phyloP scores from a whole-genome alignment of 2,888 invertebrate genomes.

The Branchellion lobata region DNA sequence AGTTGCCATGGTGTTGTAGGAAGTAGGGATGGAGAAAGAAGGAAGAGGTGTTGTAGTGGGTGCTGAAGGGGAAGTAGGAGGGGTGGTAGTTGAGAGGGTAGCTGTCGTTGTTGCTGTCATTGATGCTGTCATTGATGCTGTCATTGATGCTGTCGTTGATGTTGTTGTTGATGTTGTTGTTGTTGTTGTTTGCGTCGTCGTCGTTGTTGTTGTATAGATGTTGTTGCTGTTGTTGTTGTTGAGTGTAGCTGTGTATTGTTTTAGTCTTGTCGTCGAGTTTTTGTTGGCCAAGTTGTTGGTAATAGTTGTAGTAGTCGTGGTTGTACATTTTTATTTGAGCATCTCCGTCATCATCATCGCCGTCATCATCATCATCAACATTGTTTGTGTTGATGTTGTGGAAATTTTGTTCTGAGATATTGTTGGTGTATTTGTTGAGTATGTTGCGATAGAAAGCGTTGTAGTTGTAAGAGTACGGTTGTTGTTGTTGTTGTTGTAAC shows the following conservation, averaged over 20 bases:
- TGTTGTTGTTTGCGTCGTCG: not conserved
- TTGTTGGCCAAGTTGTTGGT: not conserved
- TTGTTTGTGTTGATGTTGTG: not conserved
- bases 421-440: constrained; percentile 20
- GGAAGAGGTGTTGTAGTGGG: constrained; percentile 17
- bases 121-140: not conserved
- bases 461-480: constrained; percentile 1
- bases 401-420: not conserved
- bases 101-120: constrained; percentile 23
- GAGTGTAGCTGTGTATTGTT: not conserved
- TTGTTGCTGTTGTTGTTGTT: not conserved
- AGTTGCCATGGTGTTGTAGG: constrained; percentile 19
- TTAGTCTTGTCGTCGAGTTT: not conserved
- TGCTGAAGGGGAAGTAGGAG: constrained; percentile 28
- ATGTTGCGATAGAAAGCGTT: constrained; percentile 4
- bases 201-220: not conserved
- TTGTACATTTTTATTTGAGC: not conserved
- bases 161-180: constrained; percentile 24
- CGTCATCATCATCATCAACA: too few species aligned
- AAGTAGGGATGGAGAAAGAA: constrained; percentile 38
- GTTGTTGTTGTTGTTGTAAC: not conserved
- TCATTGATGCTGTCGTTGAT: not conserved
- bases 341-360: too few species aligned
- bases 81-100: constrained; percentile 3
- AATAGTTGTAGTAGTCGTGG: constrained; percentile 15